Evolutionary conservation across 2,113 vertebrate genomes (phyloP), one percentile per base, ranked within the genome.

Genomic region (Petrocephalus microphthalmus): DNA sequence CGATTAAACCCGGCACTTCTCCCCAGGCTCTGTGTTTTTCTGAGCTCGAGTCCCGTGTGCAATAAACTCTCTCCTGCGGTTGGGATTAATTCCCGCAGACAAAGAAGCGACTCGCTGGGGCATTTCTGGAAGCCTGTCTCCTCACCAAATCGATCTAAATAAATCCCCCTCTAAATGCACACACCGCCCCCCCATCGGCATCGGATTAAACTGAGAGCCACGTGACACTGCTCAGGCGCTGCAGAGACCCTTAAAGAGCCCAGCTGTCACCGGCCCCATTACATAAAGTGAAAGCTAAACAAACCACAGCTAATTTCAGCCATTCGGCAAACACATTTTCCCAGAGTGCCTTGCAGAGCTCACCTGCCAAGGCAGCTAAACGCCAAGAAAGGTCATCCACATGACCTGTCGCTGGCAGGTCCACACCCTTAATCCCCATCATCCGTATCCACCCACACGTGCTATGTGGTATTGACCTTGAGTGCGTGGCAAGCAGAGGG

Each of bases 51-150:
- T 29, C 42, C 8, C 42, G 25, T 25, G 56, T 56, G 84, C 45
- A 88, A 54, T 85, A 64, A 84, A 67, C 8, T 81, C 71, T 42
- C 81, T 85, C n/a, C 88, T 67, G 78, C 22, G 17, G 88, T 45
- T 67, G 82, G 42, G 54, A 88, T 88, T 84, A 85, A 88, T 67
- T 88, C 52, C 53, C n/a, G 78, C 33, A 56, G 54, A 88, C 82
- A 85, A 88, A 42, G 33, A 29, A 15, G 82, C 25, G 47, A 49
- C 71, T 88, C 54, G 25, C 56, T n/a, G 56, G 54, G 71, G 57
- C 47, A 60, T 84, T 84, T 85, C 82, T 37, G 45, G 81, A 29
- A 49, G 78, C 78, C 2, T 57, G 29, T 88, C 57, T 53, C 57
- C 42, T 52, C 56, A 29, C n/a, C 42, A 25, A 54, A 51, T 51